A percentile compares a stretch with the other conserved stretches of the same genome.
Conservation (phyloP, 2,113 vertebrate genomes). For the Alligator sinensis region DNA sequence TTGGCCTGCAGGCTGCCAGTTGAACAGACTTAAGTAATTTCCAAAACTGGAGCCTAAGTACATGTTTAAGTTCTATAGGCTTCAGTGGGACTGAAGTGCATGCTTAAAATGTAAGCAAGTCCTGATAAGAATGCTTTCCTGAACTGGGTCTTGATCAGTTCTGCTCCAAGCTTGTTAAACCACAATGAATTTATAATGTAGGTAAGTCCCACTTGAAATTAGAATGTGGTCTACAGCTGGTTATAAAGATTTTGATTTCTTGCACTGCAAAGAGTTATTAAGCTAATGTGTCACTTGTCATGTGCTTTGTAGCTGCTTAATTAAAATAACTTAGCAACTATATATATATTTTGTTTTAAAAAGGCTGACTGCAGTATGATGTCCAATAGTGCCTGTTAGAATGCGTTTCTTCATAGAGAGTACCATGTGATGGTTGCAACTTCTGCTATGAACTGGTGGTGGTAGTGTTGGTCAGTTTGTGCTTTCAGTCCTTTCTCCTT, state of each 20-base stretch:
- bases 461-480: not conserved
- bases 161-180: not conserved
- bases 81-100: not conserved
- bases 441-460: not conserved
- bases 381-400: not conserved
- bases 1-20: too few relatives aligned
- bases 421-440: not conserved
- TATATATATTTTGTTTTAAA: too few relatives aligned
- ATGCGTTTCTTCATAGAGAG: not conserved
- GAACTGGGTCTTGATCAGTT: not conserved
- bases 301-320: too few relatives aligned
- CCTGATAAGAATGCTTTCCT: too few relatives aligned
- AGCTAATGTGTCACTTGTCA: too few relatives aligned
- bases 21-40: too few relatives aligned
- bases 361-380: too few relatives aligned
- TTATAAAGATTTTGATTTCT: too few relatives aligned
- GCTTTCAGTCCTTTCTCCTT: not conserved
- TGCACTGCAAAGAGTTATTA: too few relatives aligned
- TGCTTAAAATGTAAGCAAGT: not conserved
- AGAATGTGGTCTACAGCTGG: not conserved
- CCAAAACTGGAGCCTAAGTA: not conserved
- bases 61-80: not conserved
- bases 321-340: too few relatives aligned
- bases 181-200: not conserved
- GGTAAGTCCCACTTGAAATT: not conserved